phyloP scores from a whole-genome alignment of 2,113 vertebrate species.

The Neoarius graeffei region DNA sequence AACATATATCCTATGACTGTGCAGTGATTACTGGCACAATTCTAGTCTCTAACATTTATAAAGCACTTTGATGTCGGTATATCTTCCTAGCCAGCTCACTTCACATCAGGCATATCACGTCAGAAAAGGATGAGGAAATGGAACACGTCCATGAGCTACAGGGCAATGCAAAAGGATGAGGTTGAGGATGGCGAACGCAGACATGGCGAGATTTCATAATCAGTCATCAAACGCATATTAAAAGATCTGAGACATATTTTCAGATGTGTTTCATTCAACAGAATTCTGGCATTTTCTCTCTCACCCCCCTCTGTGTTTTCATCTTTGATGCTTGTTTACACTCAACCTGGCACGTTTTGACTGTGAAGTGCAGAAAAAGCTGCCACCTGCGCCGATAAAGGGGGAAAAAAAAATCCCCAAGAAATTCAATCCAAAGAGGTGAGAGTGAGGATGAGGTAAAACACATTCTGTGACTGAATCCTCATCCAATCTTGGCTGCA shows the following conservation, averaged over 20 bases:
- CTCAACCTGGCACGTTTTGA: constrained; percentile 31
- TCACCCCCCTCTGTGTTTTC: constrained; percentile 15
- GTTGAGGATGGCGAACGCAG: neutral
- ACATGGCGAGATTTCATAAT: constrained; percentile 34
- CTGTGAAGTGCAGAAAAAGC: constrained; percentile 43
- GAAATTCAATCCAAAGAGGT: constrained; percentile 47
- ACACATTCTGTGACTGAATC: constrained; percentile 50
- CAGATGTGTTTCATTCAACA: constrained; percentile 25
- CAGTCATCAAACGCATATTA: constrained; percentile 42
- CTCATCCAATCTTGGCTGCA: constrained; percentile 39
- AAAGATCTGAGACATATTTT: constrained; percentile 37
- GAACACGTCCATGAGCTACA: constrained; percentile 7
- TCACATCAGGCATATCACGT: constrained; percentile 32
- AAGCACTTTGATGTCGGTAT: constrained; percentile 35
- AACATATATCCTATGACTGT: neutral
- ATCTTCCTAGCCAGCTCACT: constrained; percentile 4
- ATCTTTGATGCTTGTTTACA: constrained; percentile 38
- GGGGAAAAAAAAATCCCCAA: neutral
- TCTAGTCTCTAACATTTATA: neutral
- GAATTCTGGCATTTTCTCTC: neutral
- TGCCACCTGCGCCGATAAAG: constrained; percentile 43
- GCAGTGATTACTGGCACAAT: constrained; percentile 11
- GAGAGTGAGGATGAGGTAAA: constrained; percentile 47
- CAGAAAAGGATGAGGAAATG: constrained; percentile 18
- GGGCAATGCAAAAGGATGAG: constrained; percentile 6